These are phyloP conservation scores for Drosophila mayaguana DNA, from an alignment of 2,888 invertebrate genomes.

Conservation along the genomic window DNA sequence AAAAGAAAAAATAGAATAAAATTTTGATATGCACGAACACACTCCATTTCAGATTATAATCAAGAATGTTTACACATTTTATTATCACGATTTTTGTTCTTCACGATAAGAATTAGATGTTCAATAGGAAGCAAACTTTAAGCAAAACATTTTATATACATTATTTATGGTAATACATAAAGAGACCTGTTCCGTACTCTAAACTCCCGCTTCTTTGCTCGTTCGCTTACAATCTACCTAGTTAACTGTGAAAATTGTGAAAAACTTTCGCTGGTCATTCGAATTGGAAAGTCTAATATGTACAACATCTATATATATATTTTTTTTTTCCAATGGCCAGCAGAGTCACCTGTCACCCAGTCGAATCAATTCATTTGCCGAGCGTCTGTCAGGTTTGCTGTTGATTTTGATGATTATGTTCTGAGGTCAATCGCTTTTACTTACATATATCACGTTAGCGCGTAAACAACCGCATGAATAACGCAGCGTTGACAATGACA, in stretches of 20 bases:
- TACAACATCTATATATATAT: constrained; percentile 4
- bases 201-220: constrained; percentile 26
- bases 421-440: constrained; percentile 50
- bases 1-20: too few species aligned
- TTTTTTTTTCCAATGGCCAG: constrained; percentile 33
- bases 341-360: constrained; percentile 20
- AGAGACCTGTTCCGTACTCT: constrained; percentile 10
- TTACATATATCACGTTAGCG: constrained; percentile 33
- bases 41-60: neutral
- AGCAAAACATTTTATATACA: neutral
- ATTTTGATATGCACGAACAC: too few species aligned
- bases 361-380: constrained; percentile 63
- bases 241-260: constrained; percentile 57
- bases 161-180: constrained; percentile 2
- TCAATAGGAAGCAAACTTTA: neutral
- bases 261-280: constrained; percentile 61
- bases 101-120: neutral
- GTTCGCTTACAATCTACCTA: constrained; percentile 29
- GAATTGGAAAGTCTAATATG: constrained; percentile 51
- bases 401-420: constrained; percentile 22
- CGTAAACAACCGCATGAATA: constrained; percentile 47
- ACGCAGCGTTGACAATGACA: constrained; percentile 63
- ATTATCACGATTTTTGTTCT: neutral
- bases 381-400: constrained; percentile 59
- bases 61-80: neutral